Percentiles rank a stretch among this genome's conserved stretches.
phyloP scores from a whole-genome alignment of 2,797 vertebrate genomes.

The Microchirus variegatus region DNA sequence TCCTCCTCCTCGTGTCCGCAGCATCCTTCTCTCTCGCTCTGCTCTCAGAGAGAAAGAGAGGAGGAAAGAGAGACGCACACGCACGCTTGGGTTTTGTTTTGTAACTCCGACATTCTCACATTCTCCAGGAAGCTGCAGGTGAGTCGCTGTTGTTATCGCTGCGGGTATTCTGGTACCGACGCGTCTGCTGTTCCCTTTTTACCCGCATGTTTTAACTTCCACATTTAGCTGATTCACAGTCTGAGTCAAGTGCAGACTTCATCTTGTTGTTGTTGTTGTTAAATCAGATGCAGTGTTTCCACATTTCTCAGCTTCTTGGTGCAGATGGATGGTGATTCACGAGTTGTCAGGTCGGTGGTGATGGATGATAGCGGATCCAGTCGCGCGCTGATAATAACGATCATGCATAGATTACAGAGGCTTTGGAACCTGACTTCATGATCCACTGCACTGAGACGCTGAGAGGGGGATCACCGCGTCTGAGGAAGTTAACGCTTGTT shows the following conservation, averaged over 20 bases:
- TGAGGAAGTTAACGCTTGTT: neutral
- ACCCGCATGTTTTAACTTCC: neutral
- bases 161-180: neutral
- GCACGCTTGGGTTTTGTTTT: conserved; percentile 38
- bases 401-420: conserved; percentile 59
- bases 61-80: neutral
- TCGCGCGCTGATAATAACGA: conserved; percentile 58
- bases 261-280: too few relatives aligned
- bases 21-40: conserved; percentile 37
- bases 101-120: conserved; percentile 41
- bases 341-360: conserved; percentile 34
- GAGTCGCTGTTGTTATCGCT: conserved; percentile 20
- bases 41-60: conserved; percentile 18
- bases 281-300: too few relatives aligned
- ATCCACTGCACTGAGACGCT: conserved; percentile 55
- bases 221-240: too few relatives aligned
- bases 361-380: conserved; percentile 62
- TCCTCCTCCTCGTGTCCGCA: conserved; percentile 60
- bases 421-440: conserved; percentile 56
- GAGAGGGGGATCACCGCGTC: neutral
- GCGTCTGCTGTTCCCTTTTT: too few relatives aligned
- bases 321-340: too few relatives aligned
- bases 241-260: too few relatives aligned
- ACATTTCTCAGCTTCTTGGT: too few relatives aligned
- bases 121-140: conserved; percentile 50